Conservation (phyloP, 2,797 vertebrate species). For the Phalanger gymnotis region DNA sequence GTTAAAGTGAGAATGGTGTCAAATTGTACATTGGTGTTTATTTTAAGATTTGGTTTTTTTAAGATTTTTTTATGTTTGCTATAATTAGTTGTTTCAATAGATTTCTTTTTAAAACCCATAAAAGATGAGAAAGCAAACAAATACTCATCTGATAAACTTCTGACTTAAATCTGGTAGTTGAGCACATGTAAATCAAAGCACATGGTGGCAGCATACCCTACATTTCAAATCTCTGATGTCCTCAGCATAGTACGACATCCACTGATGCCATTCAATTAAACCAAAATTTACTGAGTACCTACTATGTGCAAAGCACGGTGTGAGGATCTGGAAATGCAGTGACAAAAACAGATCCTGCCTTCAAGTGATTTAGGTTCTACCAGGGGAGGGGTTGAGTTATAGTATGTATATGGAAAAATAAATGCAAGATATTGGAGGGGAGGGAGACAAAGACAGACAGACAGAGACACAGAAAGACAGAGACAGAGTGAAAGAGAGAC, state of each 20-base stretch:
- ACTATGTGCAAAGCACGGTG: background rate
- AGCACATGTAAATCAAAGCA: background rate
- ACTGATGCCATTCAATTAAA: background rate
- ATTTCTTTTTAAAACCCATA: background rate
- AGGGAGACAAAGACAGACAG: fast-evolving
- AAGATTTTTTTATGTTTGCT: background rate
- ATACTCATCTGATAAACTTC: background rate
- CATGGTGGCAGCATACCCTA: background rate
- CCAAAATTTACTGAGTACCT: background rate
- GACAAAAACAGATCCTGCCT: background rate
- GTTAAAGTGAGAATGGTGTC: background rate
- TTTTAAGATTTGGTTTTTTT: background rate
- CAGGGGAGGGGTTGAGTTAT: background rate
- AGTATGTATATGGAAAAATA: background rate
- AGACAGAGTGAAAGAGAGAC: background rate
- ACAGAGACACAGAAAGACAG: background rate
- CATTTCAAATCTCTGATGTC: background rate
- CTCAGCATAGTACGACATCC: background rate
- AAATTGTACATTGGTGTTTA: background rate
- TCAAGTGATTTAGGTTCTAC: background rate
- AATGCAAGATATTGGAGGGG: background rate
- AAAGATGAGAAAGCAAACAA: background rate
- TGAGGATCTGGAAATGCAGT: background rate
- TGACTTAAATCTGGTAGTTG: background rate
- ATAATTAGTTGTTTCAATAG: background rate